Evolutionary conservation across 2,888 invertebrate genomes (phyloP).

Genomic region (Parnassius apollo): DNA sequence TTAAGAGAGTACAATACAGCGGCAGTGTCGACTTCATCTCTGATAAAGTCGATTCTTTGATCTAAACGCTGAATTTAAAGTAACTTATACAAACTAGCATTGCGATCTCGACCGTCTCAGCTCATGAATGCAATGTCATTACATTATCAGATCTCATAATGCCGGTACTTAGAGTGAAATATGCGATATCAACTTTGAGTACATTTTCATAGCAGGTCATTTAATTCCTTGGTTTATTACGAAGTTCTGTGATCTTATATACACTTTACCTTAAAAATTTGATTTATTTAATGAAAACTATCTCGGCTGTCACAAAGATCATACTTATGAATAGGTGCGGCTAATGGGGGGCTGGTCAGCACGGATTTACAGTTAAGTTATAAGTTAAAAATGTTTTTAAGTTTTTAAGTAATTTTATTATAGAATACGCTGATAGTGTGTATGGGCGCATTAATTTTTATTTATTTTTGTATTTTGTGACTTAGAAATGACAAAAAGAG

Average conservation of each 20-base stretch:
- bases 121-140: slow-evolving; percentile 22
- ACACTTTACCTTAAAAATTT: neutral
- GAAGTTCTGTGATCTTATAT: neutral
- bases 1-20: slow-evolving; percentile 4
- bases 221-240: slow-evolving; percentile 9
- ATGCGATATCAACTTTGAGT: neutral
- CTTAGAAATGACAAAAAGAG: too few species aligned
- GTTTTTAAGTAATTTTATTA: too few species aligned
- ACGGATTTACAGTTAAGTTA: neutral
- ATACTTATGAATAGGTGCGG: neutral
- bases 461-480: too few species aligned
- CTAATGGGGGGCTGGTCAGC: neutral
- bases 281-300: neutral
- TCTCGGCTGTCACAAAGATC: neutral
- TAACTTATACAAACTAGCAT: slow-evolving; percentile 1
- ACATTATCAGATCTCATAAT: slow-evolving; percentile 19
- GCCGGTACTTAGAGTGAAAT: slow-evolving; percentile 19
- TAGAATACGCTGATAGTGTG: too few species aligned
- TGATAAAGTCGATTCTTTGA: slow-evolving; percentile 9
- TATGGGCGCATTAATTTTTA: too few species aligned
- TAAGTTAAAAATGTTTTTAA: too few species aligned
- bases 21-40: neutral
- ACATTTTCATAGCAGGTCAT: slow-evolving; percentile 18
- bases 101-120: slow-evolving; percentile 2
- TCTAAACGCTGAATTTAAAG: slow-evolving; percentile 16